Conservation (phyloP, 1,140 invertebrate species). For the Mamestra configurata region DNA sequence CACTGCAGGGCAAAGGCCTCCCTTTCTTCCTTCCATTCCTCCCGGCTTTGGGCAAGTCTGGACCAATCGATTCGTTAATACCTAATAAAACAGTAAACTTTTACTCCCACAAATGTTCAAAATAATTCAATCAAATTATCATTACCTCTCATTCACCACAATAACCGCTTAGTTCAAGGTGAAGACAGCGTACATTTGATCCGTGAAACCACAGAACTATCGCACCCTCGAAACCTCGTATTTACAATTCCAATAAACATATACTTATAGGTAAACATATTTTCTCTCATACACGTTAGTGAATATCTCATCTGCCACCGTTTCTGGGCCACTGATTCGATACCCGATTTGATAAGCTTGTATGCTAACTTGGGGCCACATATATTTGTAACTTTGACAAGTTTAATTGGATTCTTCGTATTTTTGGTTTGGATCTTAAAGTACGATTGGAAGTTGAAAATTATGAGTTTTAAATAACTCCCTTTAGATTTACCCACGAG, state of each 20-base stretch:
- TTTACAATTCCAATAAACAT: constrained; percentile 39
- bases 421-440: not conserved
- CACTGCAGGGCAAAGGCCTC: too few species aligned
- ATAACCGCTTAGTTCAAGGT: constrained; percentile 6
- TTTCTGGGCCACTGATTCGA: constrained; percentile 37
- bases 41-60: too few species aligned
- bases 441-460: not conserved
- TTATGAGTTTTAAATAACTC: not conserved
- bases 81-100: too few species aligned
- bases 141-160: not conserved
- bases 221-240: not conserved
- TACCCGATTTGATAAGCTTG: constrained; percentile 28
- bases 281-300: constrained; percentile 12
- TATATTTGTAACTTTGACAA: constrained; percentile 1
- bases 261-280: constrained; percentile 40
- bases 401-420: constrained; percentile 25
- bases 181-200: not conserved
- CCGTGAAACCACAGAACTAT: constrained; percentile 25
- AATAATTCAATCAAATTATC: not conserved
- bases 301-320: constrained; percentile 42
- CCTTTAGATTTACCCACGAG: not conserved
- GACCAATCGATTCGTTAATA: too few species aligned
- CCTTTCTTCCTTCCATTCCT: too few species aligned
- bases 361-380: not conserved
- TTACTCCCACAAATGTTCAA: not conserved